These are phyloP conservation scores for Drosophila setifemur DNA, from an alignment of 1,140 invertebrate species.

Conservation along the genomic window DNA sequence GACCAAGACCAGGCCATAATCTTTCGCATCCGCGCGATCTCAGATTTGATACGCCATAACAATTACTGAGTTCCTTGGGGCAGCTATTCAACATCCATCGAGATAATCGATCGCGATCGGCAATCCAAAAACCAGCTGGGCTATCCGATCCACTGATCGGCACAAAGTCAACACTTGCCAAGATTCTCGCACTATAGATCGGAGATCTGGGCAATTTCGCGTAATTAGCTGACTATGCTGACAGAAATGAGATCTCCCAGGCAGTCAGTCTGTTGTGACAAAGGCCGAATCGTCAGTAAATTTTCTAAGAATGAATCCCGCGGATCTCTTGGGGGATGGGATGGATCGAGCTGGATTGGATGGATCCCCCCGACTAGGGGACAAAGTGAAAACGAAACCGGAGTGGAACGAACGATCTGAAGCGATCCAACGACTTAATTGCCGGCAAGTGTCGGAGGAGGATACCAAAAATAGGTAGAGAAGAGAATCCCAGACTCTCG, in stretches of 20 bases:
- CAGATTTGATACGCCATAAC: conserved; percentile 17
- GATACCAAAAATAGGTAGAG: conserved; percentile 52
- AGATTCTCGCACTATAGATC: conserved; percentile 13
- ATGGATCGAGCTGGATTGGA: background rate
- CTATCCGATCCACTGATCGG: conserved; percentile 23
- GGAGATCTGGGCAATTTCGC: conserved; percentile 40
- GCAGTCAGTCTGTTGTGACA: conserved; percentile 22
- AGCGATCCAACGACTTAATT: conserved; percentile 40
- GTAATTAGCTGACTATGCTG: conserved; percentile 42
- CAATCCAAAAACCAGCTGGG: conserved; percentile 5
- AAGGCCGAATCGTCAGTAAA: conserved; percentile 30
- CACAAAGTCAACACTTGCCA: conserved; percentile 34
- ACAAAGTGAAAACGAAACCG: conserved; percentile 39
- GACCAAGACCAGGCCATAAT: conserved; percentile 5
- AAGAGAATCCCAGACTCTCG: conserved; percentile 29
- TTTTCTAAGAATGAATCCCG: conserved; percentile 43
- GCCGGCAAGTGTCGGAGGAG: conserved; percentile 48
- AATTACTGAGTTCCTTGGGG: conserved; percentile 31
- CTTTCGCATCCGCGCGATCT: background rate
- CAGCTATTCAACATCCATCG: conserved; percentile 5
- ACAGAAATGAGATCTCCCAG: conserved; percentile 43
- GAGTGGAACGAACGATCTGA: conserved; percentile 9
- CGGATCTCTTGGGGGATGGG: background rate
- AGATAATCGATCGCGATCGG: conserved; percentile 18
- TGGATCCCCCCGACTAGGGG: conserved; percentile 10